phyloP scores from a whole-genome alignment of 2,113 vertebrate genomes.

The Coptodon rendalli region DNA sequence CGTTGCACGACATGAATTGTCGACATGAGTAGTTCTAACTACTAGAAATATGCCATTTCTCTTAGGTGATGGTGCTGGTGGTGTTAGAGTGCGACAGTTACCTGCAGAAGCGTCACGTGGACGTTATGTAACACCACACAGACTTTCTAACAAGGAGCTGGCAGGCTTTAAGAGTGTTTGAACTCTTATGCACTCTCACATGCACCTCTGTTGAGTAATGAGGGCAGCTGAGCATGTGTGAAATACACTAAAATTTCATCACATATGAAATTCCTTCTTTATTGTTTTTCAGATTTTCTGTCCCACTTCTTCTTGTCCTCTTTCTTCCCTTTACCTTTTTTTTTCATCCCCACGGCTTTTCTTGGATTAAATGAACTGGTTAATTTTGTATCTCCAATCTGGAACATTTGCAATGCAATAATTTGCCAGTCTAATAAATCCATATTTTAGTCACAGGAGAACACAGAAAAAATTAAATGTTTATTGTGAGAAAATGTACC shows the following conservation, averaged over 20 bases:
- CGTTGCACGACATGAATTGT: background rate
- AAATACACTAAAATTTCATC: background rate
- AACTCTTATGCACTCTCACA: background rate
- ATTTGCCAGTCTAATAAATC: background rate
- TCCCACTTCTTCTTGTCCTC: background rate
- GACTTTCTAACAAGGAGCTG: background rate
- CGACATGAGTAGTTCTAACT: background rate
- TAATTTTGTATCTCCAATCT: background rate
- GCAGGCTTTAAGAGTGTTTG: background rate
- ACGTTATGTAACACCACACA: background rate
- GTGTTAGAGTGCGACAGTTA: background rate
- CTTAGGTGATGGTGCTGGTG: background rate
- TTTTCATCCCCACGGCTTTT: background rate
- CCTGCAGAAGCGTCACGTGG: background rate
- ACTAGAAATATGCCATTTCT: background rate
- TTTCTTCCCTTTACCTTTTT: background rate
- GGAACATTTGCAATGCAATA: background rate
- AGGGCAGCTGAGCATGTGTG: background rate
- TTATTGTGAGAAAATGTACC: background rate
- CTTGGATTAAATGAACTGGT: background rate
- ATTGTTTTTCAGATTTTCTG: background rate
- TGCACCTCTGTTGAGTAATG: background rate
- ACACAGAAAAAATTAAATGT: background rate
- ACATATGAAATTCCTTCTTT: background rate
- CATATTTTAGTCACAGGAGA: background rate